Evolutionary conservation across 2,113 vertebrate genomes (phyloP), one percentile per base, ranked within the genome.

Genomic region (Crotophaga sulcirostris): DNA sequence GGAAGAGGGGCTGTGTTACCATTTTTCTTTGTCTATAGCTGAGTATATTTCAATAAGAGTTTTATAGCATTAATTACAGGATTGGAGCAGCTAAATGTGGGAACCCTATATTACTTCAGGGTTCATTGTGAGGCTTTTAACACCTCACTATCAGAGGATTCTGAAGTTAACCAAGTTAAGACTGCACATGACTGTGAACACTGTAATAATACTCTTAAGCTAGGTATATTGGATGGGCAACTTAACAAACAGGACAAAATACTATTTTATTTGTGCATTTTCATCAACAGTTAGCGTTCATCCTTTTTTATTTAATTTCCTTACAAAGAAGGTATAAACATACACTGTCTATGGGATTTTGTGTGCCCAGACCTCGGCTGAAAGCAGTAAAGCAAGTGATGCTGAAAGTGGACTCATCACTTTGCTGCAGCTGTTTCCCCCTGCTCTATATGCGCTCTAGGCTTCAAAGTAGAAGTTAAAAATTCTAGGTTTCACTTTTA

Each of bases 381-480:
- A 78, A 87, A 74, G 52, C 12, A 66, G 34, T 58, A 47, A 44
- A 70, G 49, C 52, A 84, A 70, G 16, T 69, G 45, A 44, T 34
- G 34, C n/a, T 45, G 16, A 6, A 82, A 72, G n/a, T 64, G 36
- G 34, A 18, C 52, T 72, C 45, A 3, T 11, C 5, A 9, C 10
- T 87, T 55, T 56, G 11, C 58, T 76, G 42, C 67, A 45, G 60
- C 80, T 5, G 11, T 40, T 78, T 81, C 38, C 56, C 42, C 44
- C 59, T 68, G 40, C 40, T 88, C 42, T 56, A 0, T 44, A 16
- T 67, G 51, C 3, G 6, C 45, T 14, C 15, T 28, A 19, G 66
- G 38, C 79, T 91, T 92, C 49, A 64, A 77, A 95, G 62, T 58
- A 54, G 62, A 81, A 87, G 58, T 68, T 66, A 92, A 82, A 84